phyloP scores from a whole-genome alignment of 2,797 vertebrate genomes.

The Aldrovandia affinis region DNA sequence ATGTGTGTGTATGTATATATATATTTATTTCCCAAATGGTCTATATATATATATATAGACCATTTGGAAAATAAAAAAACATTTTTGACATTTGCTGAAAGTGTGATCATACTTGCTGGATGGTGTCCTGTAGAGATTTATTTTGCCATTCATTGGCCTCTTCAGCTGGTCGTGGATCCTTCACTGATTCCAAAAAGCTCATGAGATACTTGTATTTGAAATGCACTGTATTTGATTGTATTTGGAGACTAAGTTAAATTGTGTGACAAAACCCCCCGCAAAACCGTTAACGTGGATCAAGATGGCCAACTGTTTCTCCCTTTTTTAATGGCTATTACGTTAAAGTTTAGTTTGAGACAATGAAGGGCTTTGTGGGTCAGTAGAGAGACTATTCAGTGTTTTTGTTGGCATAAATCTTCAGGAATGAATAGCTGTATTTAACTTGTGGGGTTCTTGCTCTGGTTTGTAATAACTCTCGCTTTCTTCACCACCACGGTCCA shows the following conservation, averaged over 20 bases:
- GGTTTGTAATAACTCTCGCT: conserved; percentile 45
- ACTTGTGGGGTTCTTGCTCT: conserved; percentile 40
- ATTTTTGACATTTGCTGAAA: neutral
- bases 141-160: neutral
- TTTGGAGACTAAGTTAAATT: too few relatives aligned
- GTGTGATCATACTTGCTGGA: neutral
- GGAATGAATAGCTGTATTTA: conserved; percentile 65
- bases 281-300: conserved; percentile 31
- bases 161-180: neutral
- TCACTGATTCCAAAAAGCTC: neutral
- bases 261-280: conserved; percentile 50
- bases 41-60: too few relatives aligned
- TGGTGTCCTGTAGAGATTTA: neutral
- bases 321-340: neutral
- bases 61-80: too few relatives aligned
- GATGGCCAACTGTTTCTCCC: neutral
- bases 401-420: conserved; percentile 48
- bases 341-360: neutral
- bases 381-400: conserved; percentile 45
- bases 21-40: too few relatives aligned
- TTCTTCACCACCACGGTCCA: conserved; percentile 42
- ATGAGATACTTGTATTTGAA: neutral
- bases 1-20: too few relatives aligned
- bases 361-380: neutral
- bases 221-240: too few relatives aligned